These are phyloP conservation scores for Phalloptychus januarius DNA, from an alignment of 2,797 vertebrate genomes.

Conservation along the genomic window DNA sequence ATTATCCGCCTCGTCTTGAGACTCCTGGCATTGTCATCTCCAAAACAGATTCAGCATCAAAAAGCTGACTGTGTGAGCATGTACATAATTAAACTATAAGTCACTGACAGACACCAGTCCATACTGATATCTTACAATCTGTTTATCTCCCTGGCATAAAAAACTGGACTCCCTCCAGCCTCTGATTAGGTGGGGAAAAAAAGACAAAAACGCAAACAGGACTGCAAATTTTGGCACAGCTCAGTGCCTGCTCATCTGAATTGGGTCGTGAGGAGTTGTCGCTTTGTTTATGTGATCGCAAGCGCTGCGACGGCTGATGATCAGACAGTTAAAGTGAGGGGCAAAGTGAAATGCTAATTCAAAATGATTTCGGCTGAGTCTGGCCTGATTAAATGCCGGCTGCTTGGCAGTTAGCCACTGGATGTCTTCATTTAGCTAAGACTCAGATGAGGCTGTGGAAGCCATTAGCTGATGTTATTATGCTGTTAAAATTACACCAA, in stretches of 20 bases:
- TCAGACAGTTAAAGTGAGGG: conserved; percentile 57
- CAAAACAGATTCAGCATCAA: conserved; percentile 37
- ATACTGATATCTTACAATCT: conserved; percentile 3
- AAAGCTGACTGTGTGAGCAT: conserved; percentile 43
- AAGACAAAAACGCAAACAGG: conserved; percentile 23
- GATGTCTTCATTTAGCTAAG: conserved; percentile 47
- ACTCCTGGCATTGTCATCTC: conserved; percentile 35
- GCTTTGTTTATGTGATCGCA: conserved; percentile 52
- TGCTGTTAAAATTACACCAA: conserved; percentile 40
- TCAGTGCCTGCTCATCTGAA: conserved; percentile 32
- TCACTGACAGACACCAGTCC: conserved; percentile 30
- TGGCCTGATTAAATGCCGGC: conserved; percentile 65
- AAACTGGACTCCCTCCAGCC: conserved; percentile 25
- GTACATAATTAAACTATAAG: conserved; percentile 24
- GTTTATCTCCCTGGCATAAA: background rate
- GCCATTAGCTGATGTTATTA: conserved; percentile 45
- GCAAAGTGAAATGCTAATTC: conserved; percentile 66
- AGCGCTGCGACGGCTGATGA: conserved; percentile 41
- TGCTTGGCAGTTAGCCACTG: conserved; percentile 68
- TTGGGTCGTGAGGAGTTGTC: conserved; percentile 45
- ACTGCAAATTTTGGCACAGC: conserved; percentile 36
- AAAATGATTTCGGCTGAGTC: conserved; percentile 57
- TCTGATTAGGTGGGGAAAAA: conserved; percentile 26
- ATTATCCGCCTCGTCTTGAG: conserved; percentile 45
- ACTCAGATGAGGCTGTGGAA: conserved; percentile 49